A percentile compares a stretch with the other conserved stretches of the same genome.
Evolutionary conservation across 1,140 invertebrate genomes (phyloP).

Genomic region (Mesaphorura yosii): DNA sequence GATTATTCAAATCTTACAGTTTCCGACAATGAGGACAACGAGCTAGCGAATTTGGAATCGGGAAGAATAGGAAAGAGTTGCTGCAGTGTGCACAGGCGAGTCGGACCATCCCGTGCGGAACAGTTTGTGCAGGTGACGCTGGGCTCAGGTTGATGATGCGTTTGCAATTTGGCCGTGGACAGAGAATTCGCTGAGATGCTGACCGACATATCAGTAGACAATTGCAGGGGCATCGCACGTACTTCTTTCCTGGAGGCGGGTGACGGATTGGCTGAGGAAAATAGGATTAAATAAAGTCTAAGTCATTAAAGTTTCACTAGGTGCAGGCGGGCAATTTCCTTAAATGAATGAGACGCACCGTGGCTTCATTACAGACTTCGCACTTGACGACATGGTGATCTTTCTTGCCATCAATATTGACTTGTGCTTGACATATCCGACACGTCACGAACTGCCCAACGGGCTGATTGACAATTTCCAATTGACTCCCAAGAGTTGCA

Average conservation of each 20-base stretch:
- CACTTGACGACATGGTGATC: conserved; percentile 98
- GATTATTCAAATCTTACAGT: conserved; percentile 43
- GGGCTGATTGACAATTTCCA: conserved; percentile 21
- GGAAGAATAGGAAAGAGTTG: conserved; percentile 93
- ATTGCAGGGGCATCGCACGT: conserved; percentile 98
- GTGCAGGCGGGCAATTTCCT: neutral
- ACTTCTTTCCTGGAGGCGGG: conserved; percentile 96
- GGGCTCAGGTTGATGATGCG: conserved; percentile 90
- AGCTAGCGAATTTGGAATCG: conserved; percentile 82
- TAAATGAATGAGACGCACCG: conserved; percentile 49
- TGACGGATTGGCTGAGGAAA: conserved; percentile 82
- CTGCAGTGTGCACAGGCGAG: conserved; percentile 88
- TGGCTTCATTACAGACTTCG: conserved; percentile 87
- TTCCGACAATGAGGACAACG: conserved; percentile 90
- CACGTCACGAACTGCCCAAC: conserved; percentile 71
- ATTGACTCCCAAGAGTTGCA: neutral
- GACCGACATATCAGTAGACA: conserved; percentile 96
- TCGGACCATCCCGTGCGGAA: conserved; percentile 83
- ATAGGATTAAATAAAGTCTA: neutral
- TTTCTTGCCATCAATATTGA: conserved; percentile 84
- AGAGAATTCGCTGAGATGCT: conserved; percentile 89
- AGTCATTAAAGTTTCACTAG: neutral
- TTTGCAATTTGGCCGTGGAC: conserved; percentile 90
- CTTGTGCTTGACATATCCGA: conserved; percentile 89
- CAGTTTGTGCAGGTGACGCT: conserved; percentile 66